phyloP scores from a whole-genome alignment of 1,140 invertebrate species.

The Drosophila micromelanica region DNA sequence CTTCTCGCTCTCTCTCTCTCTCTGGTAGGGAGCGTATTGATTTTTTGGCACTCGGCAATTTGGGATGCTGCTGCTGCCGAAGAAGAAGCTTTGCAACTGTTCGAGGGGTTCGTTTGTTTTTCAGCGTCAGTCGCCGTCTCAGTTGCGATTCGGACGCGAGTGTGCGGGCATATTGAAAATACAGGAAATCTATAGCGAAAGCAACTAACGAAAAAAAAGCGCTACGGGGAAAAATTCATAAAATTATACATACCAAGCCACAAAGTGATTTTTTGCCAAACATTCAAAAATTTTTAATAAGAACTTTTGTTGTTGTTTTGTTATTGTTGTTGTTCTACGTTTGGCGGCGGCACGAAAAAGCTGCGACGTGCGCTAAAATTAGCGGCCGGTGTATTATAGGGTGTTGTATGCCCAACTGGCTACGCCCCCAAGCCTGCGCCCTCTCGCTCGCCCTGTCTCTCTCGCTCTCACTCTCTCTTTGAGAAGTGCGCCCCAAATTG shows the following conservation, averaged over 20 bases:
- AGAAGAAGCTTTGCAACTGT: conserved; percentile 62
- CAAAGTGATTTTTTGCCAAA: conserved; percentile 68
- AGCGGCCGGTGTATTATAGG: conserved; percentile 77
- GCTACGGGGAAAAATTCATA: conserved; percentile 53
- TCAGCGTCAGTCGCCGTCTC: conserved; percentile 26
- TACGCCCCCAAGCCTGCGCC: conserved; percentile 30
- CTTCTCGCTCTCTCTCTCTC: conserved; percentile 3
- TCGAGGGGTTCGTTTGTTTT: conserved; percentile 18
- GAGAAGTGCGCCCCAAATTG: conserved; percentile 18
- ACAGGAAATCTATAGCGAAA: conserved; percentile 16
- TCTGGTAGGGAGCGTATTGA: conserved; percentile 52
- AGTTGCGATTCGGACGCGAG: conserved; percentile 74
- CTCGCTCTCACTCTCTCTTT: neutral
- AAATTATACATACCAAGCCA: conserved; percentile 64
- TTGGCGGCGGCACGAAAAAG: conserved; percentile 46
- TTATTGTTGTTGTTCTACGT: conserved; percentile 46
- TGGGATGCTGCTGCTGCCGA: conserved; percentile 57
- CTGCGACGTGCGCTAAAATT: conserved; percentile 71
- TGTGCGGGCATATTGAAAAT: conserved; percentile 30
- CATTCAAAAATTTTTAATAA: conserved; percentile 60
- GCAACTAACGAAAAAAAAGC: conserved; percentile 26
- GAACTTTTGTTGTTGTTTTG: conserved; percentile 55
- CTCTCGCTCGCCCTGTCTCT: neutral
- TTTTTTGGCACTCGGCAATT: conserved; percentile 53
- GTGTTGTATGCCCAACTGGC: conserved; percentile 53